Percentiles rank a stretch among this genome's conserved stretches.
Conservation (phyloP, 2,888 invertebrate species). For the Dryocosmus kuriphilus region DNA sequence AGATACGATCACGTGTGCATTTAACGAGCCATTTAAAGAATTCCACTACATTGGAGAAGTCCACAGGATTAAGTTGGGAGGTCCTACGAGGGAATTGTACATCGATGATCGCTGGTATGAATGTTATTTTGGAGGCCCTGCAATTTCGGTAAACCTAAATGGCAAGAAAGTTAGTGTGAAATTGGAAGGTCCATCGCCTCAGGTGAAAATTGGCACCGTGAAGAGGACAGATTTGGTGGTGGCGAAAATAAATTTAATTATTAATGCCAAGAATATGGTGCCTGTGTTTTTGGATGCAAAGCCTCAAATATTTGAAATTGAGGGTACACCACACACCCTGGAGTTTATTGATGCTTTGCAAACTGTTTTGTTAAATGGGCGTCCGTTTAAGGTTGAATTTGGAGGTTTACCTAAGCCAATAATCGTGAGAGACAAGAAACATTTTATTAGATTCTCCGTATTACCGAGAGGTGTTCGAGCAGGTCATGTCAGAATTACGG, state of each 20-base stretch:
- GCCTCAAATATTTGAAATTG: constrained; percentile 87
- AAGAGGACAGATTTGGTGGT: constrained; percentile 90
- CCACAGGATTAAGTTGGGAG: constrained; percentile 91
- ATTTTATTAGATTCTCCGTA: constrained; percentile 89
- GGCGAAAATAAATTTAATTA: constrained; percentile 90
- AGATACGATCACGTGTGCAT: constrained; percentile 81
- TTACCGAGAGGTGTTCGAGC: constrained; percentile 86
- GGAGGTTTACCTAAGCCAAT: constrained; percentile 91
- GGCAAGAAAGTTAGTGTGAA: constrained; percentile 88
- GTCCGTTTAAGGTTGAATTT: constrained; percentile 88
- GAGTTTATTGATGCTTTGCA: constrained; percentile 89
- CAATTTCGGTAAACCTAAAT: constrained; percentile 88
- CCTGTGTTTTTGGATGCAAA: constrained; percentile 91
- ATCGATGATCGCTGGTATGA: constrained; percentile 94
- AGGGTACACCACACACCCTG: constrained; percentile 85
- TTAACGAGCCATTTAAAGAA: constrained; percentile 86
- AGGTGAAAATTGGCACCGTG: constrained; percentile 91
- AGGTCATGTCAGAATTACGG: constrained; percentile 84
- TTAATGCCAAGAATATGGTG: constrained; percentile 88
- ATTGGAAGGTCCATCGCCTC: constrained; percentile 94
- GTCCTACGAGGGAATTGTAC: constrained; percentile 93
- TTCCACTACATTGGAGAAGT: constrained; percentile 86
- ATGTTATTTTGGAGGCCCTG: constrained; percentile 94
- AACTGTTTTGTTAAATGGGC: constrained; percentile 88
- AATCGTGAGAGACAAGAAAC: constrained; percentile 85